Conservation (phyloP, 1,140 invertebrate genomes). For the Batillaria attramentaria region DNA sequence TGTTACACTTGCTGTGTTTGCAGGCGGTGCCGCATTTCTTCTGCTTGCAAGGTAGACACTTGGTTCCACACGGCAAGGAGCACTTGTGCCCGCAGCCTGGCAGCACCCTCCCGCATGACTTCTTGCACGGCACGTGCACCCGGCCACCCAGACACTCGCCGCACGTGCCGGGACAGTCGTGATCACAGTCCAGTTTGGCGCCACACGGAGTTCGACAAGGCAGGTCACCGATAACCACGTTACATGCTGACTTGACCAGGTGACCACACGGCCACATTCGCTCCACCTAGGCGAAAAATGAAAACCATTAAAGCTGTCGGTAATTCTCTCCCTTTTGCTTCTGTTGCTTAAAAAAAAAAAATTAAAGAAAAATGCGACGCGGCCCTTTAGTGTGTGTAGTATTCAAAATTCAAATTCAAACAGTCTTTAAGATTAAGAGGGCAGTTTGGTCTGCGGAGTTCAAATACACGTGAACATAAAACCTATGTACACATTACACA, state of each 20-base stretch:
- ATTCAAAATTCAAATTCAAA: too few species aligned
- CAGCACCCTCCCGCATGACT: conserved; percentile 59
- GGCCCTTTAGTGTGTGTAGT: too few species aligned
- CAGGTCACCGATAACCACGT: conserved; percentile 34
- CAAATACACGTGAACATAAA: too few species aligned
- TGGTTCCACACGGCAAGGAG: conserved; percentile 44
- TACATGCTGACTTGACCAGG: conserved; percentile 53
- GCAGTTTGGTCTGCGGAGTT: too few species aligned
- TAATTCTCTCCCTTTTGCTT: too few species aligned
- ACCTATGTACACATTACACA: too few species aligned
- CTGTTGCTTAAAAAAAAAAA: too few species aligned
- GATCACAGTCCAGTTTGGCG: conserved; percentile 51
- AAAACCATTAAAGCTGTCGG: too few species aligned
- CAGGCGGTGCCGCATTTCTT: conserved; percentile 76
- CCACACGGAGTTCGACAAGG: conserved; percentile 42
- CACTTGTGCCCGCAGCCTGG: conserved; percentile 69
- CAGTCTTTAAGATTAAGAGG: too few species aligned
- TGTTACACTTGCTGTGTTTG: conserved; percentile 75
- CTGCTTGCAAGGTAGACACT: conserved; percentile 79
- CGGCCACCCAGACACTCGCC: conserved; percentile 76
- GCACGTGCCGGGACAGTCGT: conserved; percentile 58
- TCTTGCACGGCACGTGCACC: conserved; percentile 74
- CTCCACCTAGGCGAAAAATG: conserved; percentile 74
- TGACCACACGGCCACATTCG: conserved; percentile 68
- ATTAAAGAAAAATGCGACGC: too few species aligned